Conservation (phyloP, 1,140 invertebrate species). For the Drosophila pectinifera region DNA sequence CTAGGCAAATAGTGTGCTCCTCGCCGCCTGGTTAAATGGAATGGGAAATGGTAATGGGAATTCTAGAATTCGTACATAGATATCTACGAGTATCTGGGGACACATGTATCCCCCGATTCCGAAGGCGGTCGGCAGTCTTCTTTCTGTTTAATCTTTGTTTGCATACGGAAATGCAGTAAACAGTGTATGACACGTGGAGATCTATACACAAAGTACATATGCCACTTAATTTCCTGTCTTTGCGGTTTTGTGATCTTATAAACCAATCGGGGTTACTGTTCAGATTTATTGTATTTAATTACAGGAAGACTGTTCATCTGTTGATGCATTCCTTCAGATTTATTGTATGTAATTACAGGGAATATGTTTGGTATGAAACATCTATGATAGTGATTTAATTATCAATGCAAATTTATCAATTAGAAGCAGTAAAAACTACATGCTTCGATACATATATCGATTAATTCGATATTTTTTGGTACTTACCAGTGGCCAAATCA, state of each 20-base stretch:
- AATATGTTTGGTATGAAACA: not conserved
- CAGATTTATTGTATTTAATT: not conserved
- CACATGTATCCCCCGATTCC: constrained; percentile 1
- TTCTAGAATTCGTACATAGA: constrained; percentile 15
- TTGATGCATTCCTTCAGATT: too few species aligned
- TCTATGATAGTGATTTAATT: not conserved
- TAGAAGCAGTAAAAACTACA: not conserved
- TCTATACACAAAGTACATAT: constrained; percentile 12
- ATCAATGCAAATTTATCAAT: not conserved
- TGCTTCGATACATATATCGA: not conserved
- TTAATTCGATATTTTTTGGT: not conserved
- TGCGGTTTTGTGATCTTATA: not conserved
- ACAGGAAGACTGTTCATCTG: too few species aligned
- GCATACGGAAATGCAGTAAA: constrained; percentile 33
- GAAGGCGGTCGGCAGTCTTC: constrained; percentile 10
- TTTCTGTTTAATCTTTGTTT: constrained; percentile 37
- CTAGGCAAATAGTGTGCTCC: constrained; percentile 27
- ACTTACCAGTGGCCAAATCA: too few species aligned
- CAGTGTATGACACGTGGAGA: constrained; percentile 11
- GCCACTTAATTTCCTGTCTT: constrained; percentile 7
- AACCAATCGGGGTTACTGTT: too few species aligned
- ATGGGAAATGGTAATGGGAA: constrained; percentile 50
- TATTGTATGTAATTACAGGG: not conserved
- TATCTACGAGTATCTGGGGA: constrained; percentile 10
- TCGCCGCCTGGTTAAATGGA: constrained; percentile 30